A percentile compares a stretch with the other conserved stretches of the same genome.
Conservation (phyloP, 1,140 invertebrate genomes). For the Apocrypta bakeri region DNA sequence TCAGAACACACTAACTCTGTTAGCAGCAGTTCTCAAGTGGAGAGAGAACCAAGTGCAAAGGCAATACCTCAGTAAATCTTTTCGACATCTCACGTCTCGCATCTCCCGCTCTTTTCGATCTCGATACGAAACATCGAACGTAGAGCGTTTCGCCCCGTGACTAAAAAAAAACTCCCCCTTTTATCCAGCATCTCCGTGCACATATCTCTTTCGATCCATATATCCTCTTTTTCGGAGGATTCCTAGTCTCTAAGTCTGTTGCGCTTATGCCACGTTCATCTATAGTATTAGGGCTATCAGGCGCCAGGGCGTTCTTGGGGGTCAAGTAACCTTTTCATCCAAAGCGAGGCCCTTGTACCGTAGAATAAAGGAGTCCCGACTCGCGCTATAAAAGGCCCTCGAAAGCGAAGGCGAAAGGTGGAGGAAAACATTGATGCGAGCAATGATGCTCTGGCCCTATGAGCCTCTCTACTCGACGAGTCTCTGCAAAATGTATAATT, state of each 20-base stretch:
- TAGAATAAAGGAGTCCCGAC: conserved; percentile 34
- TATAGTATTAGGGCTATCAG: conserved; percentile 50
- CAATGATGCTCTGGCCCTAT: conserved; percentile 26
- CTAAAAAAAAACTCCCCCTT: conserved; percentile 32
- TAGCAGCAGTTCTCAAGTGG: too few species aligned
- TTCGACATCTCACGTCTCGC: conserved; percentile 35
- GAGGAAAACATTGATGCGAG: conserved; percentile 66
- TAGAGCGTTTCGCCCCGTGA: neutral
- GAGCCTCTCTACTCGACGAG: conserved; percentile 18
- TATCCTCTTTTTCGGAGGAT: conserved; percentile 27
- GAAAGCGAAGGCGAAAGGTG: conserved; percentile 19
- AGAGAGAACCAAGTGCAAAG: too few species aligned
- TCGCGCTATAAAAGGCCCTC: conserved; percentile 57
- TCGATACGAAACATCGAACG: neutral
- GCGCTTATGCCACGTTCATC: neutral
- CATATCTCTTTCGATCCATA: neutral
- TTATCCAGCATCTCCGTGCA: conserved; percentile 3
- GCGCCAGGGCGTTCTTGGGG: conserved; percentile 70
- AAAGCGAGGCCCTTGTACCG: conserved; percentile 21
- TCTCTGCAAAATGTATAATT: conserved; percentile 53
- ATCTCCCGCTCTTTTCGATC: neutral
- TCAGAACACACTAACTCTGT: too few species aligned
- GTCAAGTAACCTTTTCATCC: conserved; percentile 73
- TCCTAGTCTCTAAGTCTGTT: conserved; percentile 9
- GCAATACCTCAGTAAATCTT: conserved; percentile 10